Evolutionary conservation across 2,888 invertebrate genomes (phyloP), one percentile per base, ranked within the genome.

Genomic region (Dimorphilus gyrociliatus): DNA sequence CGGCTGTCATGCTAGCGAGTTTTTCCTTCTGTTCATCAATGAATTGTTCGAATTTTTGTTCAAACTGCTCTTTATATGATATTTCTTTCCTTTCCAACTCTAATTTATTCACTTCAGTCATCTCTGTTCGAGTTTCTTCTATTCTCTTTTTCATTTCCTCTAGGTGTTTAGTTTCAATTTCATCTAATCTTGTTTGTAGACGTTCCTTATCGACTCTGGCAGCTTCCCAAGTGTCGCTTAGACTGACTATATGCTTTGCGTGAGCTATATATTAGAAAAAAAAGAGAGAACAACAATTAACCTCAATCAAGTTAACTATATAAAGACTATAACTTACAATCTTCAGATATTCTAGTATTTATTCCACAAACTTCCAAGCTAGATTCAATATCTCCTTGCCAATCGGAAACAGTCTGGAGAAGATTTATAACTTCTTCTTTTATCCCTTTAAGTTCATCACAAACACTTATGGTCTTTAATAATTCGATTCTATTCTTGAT

Each of bases 351-450:
- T 30, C 52, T 53, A 14, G 51, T 41, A 36, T 56, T 54, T 27
- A 53, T 47, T 4, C 57, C 58, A 46, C 55, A 55, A 23, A 48
- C 45, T 30, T 53, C 50, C 10, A 60, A 36, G 6, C 54, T 47
- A 10, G 30, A 36, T 30, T 60, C 60, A 12, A 52, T 50, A 5
- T 45, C 44, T 7, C 43, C 38, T 39, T 54, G 47, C 58, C 57
- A 59, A 3, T 39, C 32, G 13, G 47, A 28, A 27, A 46, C 43
- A n/a, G 38, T 37, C 21, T 41, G 41, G 12, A 58, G 37, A 2
- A 51, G 33, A 27, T 46, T 44, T 10, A 51, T 30, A 14, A 49
- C 36, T 6, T 41, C 37, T 23, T 53, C 50, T 24, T 48, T 47
- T 10, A 56, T 37, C 51, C 53, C 52, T n/a, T 32, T 32, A n/a